Base-by-base conservation (phyloP, 2,797 vertebrate species). In the Botia almorhae region DNA sequence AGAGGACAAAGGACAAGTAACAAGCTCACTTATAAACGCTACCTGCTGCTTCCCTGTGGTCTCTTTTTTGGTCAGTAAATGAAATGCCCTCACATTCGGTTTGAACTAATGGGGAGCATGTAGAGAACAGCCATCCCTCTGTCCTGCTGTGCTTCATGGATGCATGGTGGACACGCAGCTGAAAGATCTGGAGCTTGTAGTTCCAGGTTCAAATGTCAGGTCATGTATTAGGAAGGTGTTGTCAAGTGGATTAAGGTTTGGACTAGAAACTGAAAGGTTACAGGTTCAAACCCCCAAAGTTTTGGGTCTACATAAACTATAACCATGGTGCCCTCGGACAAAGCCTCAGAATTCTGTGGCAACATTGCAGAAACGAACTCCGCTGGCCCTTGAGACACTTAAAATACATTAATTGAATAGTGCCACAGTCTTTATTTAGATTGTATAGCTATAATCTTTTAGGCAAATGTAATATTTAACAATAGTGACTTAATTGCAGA, bases 51-150 rank as follows among this genome's bases (percentile, higher is more conserved):
- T 58, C 43, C 69, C 33, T 43, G 23, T 6, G 61, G 46, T 78
- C n/a, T 74, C 29, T 68, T 71, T 13, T 33, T 74, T 51, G 12
- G 12, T 51, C 29, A 70, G 7, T 55, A 11, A 80, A 58, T 36
- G 55, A 36, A 69, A 39, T 60, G 51, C 8, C 43, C 23, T 77
- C 13, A 10, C 12, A 7, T 71, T 76, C 36, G 36, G 21, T 69
- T 46, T 69, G 58, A 10, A 21, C 71, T 58, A 46, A 60, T 39
- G 11, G 60, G 26, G 29, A 17, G 58, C 26, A 17, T 7, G 16
- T 29, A 80, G 56, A 6, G 2, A 53, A 64, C 67, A 51, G 72
- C 19, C 8, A 78, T 84, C 84, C 68, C 0, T 43, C 43, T 69
- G 13, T 0, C 53, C 21, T 60, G 67, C 67, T 73, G 61, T 4